Evolutionary conservation across 2,113 vertebrate species (phyloP).

Genomic region (Melanotaenia duboulayi): DNA sequence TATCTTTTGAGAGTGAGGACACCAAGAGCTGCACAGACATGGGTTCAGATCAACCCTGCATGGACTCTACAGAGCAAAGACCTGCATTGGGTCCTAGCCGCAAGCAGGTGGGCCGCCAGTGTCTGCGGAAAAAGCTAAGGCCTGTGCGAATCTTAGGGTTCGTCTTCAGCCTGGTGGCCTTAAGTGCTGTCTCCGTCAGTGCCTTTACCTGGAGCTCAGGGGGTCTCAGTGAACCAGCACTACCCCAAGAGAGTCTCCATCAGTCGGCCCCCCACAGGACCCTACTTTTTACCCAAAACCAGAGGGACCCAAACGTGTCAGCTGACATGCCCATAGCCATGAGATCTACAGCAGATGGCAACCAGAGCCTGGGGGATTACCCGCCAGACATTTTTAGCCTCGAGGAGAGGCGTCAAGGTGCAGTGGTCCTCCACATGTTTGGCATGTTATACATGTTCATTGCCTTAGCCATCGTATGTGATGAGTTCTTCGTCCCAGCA

Average conservation of each 20-base stretch:
- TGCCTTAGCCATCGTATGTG: slow-evolving; percentile 96
- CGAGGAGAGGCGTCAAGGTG: slow-evolving; percentile 88
- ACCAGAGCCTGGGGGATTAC: slow-evolving; percentile 88
- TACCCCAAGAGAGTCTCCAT: slow-evolving; percentile 67
- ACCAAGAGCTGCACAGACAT: slow-evolving; percentile 58
- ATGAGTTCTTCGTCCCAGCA: slow-evolving; percentile 98
- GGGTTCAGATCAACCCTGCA: slow-evolving; percentile 67
- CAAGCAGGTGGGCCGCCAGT: slow-evolving; percentile 74
- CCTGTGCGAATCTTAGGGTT: slow-evolving; percentile 88
- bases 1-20: slow-evolving; percentile 58
- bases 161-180: slow-evolving; percentile 87
- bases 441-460: slow-evolving; percentile 99
- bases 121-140: slow-evolving; percentile 89
- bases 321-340: slow-evolving; percentile 77
- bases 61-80: slow-evolving; percentile 47
- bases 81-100: slow-evolving; percentile 47
- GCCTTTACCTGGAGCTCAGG: slow-evolving; percentile 90
- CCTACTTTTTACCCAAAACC: slow-evolving; percentile 88
- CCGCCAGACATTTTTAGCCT: slow-evolving; percentile 90
- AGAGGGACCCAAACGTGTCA: slow-evolving; percentile 78
- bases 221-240: slow-evolving; percentile 66
- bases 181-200: slow-evolving; percentile 90
- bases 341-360: slow-evolving; percentile 75
- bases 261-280: slow-evolving; percentile 85
- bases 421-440: slow-evolving; percentile 91